These are phyloP conservation scores for Bucorvus abyssinicus DNA, from an alignment of 2,797 vertebrate genomes.

Conservation along the genomic window DNA sequence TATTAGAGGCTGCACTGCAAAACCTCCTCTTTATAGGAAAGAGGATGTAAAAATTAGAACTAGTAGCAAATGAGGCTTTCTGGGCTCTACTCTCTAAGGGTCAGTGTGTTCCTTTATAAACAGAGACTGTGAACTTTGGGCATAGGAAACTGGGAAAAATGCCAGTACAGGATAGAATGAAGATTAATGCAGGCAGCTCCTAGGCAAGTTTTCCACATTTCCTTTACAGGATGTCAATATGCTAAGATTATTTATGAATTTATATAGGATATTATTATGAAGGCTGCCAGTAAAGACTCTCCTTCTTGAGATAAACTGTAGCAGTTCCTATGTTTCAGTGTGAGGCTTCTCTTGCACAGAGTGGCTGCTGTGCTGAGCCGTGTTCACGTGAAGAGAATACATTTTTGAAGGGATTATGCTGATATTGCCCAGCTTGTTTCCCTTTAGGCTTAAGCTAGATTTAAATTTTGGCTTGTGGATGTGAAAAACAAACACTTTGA, in stretches of 20 bases:
- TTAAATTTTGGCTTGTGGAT: slow-evolving; percentile 50
- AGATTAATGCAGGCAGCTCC: slow-evolving; percentile 47
- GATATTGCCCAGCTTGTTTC: slow-evolving; percentile 56
- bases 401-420: slow-evolving; percentile 58
- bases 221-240: slow-evolving; percentile 53
- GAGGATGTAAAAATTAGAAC: background rate
- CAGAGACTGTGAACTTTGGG: slow-evolving; percentile 36
- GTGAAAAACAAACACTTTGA: slow-evolving; percentile 19
- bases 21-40: background rate
- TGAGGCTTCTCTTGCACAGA: slow-evolving; percentile 27
- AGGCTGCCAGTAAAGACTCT: slow-evolving; percentile 1
- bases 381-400: slow-evolving; percentile 36
- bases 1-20: background rate
- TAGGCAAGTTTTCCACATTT: slow-evolving; percentile 37
- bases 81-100: background rate
- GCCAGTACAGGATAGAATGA: slow-evolving; percentile 60
- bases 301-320: background rate
- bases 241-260: slow-evolving; percentile 34
- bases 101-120: slow-evolving; percentile 56
- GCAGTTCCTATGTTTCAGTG: background rate
- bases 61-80: background rate
- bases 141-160: slow-evolving; percentile 61
- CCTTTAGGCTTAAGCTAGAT: slow-evolving; percentile 49
- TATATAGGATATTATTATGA: slow-evolving; percentile 31
- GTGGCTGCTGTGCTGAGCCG: slow-evolving; percentile 26